phyloP scores from a whole-genome alignment of 2,113 vertebrate species.

The Oxyruncus cristatus region DNA sequence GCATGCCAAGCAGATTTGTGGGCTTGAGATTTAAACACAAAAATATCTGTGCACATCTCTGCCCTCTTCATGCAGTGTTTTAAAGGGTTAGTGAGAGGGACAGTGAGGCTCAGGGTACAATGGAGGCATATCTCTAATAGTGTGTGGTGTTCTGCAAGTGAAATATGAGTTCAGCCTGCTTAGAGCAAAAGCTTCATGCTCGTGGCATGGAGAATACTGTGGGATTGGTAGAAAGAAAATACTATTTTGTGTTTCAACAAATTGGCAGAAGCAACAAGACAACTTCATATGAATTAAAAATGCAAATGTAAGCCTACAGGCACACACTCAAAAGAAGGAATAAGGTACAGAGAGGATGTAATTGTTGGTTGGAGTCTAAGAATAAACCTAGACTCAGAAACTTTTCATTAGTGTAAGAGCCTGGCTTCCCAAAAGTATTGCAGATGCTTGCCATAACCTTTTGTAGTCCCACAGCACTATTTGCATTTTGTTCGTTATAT shows the following conservation, averaged over 20 bases:
- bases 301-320: neutral
- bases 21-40: neutral
- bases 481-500: neutral
- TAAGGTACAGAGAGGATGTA: neutral
- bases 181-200: neutral
- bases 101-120: neutral
- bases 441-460: neutral
- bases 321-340: neutral
- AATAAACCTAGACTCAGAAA: neutral
- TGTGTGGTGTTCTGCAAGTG: neutral
- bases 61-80: neutral
- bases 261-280: neutral
- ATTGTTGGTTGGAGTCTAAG: neutral
- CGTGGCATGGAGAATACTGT: neutral
- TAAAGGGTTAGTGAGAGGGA: neutral
- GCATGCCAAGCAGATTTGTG: rapidly evolving
- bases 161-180: neutral
- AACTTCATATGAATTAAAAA: neutral
- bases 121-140: neutral
- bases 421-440: neutral
- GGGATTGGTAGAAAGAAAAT: neutral
- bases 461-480: neutral
- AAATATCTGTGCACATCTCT: neutral
- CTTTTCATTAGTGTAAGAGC: neutral
- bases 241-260: neutral